Evolutionary conservation across 2,113 vertebrate species (phyloP).

Genomic region (Peromyscus californicus): DNA sequence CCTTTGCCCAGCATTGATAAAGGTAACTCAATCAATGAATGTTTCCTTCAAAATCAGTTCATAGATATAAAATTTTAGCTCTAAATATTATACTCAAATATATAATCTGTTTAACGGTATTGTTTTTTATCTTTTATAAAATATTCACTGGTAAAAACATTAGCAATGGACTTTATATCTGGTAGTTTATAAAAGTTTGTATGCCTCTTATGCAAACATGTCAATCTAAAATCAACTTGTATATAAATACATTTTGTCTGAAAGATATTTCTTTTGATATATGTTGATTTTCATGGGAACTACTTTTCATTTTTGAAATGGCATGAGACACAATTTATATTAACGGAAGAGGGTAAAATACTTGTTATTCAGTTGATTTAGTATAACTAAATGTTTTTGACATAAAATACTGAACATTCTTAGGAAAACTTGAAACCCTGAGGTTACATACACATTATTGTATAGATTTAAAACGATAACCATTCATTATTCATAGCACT

Average conservation of each 20-base stretch:
- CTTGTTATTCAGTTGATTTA: not conserved
- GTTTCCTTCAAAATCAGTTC: not conserved
- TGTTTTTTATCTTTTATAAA: not conserved
- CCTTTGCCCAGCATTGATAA: constrained; percentile 71
- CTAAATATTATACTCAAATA: not conserved
- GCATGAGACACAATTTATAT: not conserved
- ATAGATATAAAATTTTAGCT: constrained; percentile 6
- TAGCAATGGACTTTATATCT: constrained; percentile 2
- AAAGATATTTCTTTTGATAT: not conserved
- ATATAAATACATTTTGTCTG: not conserved
- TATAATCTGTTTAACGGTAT: not conserved
- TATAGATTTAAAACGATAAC: not conserved
- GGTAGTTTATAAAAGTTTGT: not conserved
- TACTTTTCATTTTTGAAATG: not conserved
- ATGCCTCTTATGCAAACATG: not conserved
- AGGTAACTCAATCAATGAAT: constrained; percentile 65
- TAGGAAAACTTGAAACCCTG: not conserved
- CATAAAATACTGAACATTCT: not conserved
- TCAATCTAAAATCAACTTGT: not conserved
- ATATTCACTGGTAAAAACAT: not conserved
- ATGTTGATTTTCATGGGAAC: not conserved
- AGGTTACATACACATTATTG: not conserved
- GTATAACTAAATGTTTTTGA: not conserved
- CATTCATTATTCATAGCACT: not conserved
- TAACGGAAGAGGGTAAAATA: not conserved